Conservation (phyloP, 2,888 invertebrate species). For the Ichneumoninae sp. region DNA sequence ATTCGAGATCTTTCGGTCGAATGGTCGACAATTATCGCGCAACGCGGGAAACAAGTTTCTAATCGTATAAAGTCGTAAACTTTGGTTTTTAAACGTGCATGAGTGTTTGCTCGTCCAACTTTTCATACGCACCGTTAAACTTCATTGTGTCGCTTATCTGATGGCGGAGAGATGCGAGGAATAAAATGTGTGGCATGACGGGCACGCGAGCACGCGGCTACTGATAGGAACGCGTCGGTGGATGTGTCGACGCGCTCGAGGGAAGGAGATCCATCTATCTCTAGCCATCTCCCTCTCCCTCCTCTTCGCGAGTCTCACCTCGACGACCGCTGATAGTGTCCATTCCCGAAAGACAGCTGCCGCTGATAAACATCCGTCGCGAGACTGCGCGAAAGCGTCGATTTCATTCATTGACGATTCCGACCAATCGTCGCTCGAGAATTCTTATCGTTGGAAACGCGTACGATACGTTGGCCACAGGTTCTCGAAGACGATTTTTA, state of each 20-base stretch:
- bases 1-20: not conserved
- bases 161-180: slow-evolving; percentile 10
- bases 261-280: slow-evolving; percentile 26
- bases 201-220: slow-evolving; percentile 64
- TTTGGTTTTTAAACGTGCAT: not conserved
- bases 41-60: not conserved
- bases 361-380: slow-evolving; percentile 24
- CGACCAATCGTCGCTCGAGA: slow-evolving; percentile 5
- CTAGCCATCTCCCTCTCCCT: not conserved
- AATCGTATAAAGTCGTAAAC: not conserved
- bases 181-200: slow-evolving; percentile 53
- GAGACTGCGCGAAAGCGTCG: not conserved
- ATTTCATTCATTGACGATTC: slow-evolving; percentile 17
- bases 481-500: not conserved
- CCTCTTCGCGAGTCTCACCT: not conserved
- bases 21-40: not conserved
- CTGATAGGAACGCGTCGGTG: slow-evolving; percentile 56
- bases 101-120: not conserved
- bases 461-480: not conserved
- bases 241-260: slow-evolving; percentile 14
- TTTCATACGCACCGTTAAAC: not conserved
- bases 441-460: slow-evolving; percentile 3
- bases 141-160: slow-evolving; percentile 49
- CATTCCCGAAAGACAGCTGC: slow-evolving; percentile 15
- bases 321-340: slow-evolving; percentile 27